Evolutionary conservation across 2,113 vertebrate species (phyloP).

Genomic region (Trichechus manatus): DNA sequence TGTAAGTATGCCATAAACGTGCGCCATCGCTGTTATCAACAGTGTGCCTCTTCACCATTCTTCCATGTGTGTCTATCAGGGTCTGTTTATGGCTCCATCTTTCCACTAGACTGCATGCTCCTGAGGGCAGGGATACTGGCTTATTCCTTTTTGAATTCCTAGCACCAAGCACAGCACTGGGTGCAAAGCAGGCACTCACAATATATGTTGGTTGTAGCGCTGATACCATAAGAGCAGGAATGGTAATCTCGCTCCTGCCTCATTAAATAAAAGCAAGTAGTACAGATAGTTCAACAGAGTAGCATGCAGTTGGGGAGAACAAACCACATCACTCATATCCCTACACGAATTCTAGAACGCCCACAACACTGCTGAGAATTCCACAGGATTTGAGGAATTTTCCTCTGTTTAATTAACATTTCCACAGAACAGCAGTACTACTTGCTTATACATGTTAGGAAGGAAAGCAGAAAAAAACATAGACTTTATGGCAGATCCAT

Average conservation of each 20-base stretch:
- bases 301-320: neutral
- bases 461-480: neutral
- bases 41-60: neutral
- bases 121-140: too few relatives aligned
- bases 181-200: neutral
- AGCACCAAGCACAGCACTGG: neutral
- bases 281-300: neutral
- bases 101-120: neutral
- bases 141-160: neutral
- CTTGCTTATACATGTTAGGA: neutral
- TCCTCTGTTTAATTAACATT: constrained; percentile 32
- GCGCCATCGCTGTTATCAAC: neutral
- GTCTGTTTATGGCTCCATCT: neutral
- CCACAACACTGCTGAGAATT: neutral
- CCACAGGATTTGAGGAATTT: neutral
- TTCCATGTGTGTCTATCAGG: neutral
- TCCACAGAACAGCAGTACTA: neutral
- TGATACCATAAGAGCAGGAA: neutral
- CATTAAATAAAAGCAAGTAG: neutral
- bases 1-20: accelerated
- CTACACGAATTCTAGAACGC: neutral
- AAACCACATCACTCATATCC: neutral
- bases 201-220: neutral
- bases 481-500: constrained; percentile 22
- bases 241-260: neutral